Percentiles rank a stretch among this genome's conserved stretches.
Conservation (phyloP, 2,113 vertebrate genomes). For the Microcebus tavaratra region DNA sequence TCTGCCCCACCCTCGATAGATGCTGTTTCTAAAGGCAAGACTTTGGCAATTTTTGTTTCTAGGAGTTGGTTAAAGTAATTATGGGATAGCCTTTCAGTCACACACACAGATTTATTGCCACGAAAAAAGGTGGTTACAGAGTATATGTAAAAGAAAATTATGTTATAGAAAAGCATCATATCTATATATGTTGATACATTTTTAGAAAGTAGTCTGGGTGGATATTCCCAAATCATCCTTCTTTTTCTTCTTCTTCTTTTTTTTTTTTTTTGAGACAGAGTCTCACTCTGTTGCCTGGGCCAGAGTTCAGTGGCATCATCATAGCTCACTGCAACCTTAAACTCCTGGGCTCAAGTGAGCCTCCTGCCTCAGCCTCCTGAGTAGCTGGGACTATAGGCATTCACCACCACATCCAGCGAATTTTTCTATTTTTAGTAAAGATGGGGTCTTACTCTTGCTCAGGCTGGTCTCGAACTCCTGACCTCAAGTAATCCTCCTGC, state of each 20-base stretch:
- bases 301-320: no score
- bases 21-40: neutral
- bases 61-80: neutral
- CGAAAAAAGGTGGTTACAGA: neutral
- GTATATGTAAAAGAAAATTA: neutral
- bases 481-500: no score
- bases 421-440: no score
- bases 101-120: neutral
- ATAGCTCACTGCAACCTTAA: no score
- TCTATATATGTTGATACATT: neutral
- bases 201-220: neutral
- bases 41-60: neutral
- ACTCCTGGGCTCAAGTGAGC: no score
- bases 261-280: no score
- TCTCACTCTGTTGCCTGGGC: no score
- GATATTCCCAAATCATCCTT: neutral
- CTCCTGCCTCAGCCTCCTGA: no score
- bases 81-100: neutral
- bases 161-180: neutral
- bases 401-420: fast-evolving
- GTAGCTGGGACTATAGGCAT: no score
- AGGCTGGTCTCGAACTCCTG: no score
- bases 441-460: no score
- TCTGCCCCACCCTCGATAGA: neutral
- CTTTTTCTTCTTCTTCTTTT: neutral